These are phyloP conservation scores for Drosophila tanythrix DNA, from an alignment of 2,888 invertebrate genomes.

Conservation along the genomic window DNA sequence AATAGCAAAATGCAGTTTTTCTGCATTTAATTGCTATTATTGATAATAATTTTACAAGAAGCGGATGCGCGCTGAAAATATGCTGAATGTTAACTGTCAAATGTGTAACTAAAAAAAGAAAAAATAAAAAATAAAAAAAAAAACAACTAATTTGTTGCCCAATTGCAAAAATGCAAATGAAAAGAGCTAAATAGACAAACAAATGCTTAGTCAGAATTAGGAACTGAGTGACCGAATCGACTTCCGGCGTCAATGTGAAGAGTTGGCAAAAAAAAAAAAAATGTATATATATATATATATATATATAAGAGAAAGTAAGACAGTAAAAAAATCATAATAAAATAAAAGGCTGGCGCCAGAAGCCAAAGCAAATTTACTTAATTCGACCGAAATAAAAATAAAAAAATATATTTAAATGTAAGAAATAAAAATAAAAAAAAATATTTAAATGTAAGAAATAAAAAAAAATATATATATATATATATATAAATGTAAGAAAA, in stretches of 20 bases:
- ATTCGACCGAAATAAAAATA: neutral
- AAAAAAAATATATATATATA: no score
- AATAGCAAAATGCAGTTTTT: neutral
- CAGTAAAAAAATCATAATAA: neutral
- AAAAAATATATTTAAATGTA: neutral
- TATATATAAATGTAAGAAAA: no score
- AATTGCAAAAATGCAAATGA: slow-evolving; percentile 6
- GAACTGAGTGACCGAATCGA: slow-evolving; percentile 26
- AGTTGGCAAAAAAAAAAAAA: slow-evolving; percentile 23
- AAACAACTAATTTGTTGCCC: slow-evolving; percentile 35
- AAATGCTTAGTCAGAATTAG: slow-evolving; percentile 61
- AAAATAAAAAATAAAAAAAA: slow-evolving; percentile 6
- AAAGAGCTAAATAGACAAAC: slow-evolving; percentile 30
- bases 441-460: no score
- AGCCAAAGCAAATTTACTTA: neutral
- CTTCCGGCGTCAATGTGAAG: slow-evolving; percentile 44
- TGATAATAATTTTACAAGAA: slow-evolving; percentile 35
- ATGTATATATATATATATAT: neutral
- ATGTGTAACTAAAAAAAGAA: slow-evolving; percentile 31
- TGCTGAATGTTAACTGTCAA: slow-evolving; percentile 61
- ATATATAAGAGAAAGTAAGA: neutral
- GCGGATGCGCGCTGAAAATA: slow-evolving; percentile 58
- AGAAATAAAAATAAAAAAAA: neutral
- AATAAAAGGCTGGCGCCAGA: neutral
- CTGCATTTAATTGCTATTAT: neutral